Base-by-base conservation (phyloP, 2,113 vertebrate species). In the Leucosticte australis region DNA sequence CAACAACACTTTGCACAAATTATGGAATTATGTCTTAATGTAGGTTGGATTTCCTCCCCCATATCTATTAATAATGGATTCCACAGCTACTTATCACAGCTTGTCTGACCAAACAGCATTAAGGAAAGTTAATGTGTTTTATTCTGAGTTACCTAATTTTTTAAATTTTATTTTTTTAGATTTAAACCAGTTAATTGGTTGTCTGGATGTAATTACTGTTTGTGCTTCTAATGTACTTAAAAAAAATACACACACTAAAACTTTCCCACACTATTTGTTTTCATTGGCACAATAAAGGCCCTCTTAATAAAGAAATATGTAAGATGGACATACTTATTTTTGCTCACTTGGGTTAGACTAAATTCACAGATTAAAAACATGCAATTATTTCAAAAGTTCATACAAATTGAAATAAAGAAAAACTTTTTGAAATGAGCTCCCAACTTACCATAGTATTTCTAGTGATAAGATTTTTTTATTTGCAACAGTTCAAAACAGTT, bases 251-350 rank as follows among this genome's bases (percentile, higher is more conserved):
- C 92, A 92, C 46, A 42, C 42, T 30, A 78, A 77, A 95, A 86
- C 77, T 92, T 94, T 94, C 95, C 94, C 94, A 96, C 87, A 42
- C 79, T 94, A 22, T 83, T 96, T 96, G 91, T 95, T 97, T 97
- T 94, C 31, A 26, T 90, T 97, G 96, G 95, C 94, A 84, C 57
- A 62, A 86, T 65, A 55, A 88, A 78, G 31, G 49, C 74, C 82
- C 74, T 63, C 59, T 92, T 88, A 75, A 86, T 86, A 59, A 95
- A 91, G 78, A 92, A 83, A 86, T 81, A 95, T n/a, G n/a, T 65
- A 93, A 77, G 83, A 95, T 80, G 39, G 62, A 78, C 75, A 19
- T 81, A 92, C 62, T 94, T 92, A 65, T 27, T 96, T 96, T 90
- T 96, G 28, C 62, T 94, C 47, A 64, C 26, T 91, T 83, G 44